Evolutionary conservation across 2,113 vertebrate genomes (phyloP).

Genomic region (Pristiophorus japonicus): DNA sequence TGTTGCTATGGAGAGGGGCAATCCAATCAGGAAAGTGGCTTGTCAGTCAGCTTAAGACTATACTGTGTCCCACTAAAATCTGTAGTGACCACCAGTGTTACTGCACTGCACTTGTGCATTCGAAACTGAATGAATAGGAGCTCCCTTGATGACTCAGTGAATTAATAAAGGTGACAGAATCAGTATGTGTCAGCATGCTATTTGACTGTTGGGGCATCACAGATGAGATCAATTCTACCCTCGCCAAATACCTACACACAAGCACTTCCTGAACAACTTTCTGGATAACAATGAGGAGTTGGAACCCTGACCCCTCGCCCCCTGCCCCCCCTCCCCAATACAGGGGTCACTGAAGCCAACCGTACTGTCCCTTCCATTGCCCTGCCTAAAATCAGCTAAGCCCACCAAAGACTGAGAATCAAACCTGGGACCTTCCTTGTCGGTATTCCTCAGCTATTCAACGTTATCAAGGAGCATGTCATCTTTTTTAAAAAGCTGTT

Average conservation of each 20-base stretch:
- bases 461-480: too few relatives aligned
- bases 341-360: background rate
- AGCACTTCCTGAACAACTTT: background rate
- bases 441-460: background rate
- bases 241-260: background rate
- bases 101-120: background rate
- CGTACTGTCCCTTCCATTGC: background rate
- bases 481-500: background rate
- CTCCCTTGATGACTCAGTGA: background rate
- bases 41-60: background rate
- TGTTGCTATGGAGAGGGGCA: background rate
- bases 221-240: background rate
- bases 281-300: conserved; percentile 6
- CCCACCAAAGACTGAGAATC: background rate
- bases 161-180: background rate
- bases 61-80: background rate
- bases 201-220: background rate
- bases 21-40: background rate
- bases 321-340: too few relatives aligned
- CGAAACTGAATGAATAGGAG: background rate
- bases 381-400: background rate
- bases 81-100: background rate
- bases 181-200: background rate
- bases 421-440: background rate
- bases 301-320: background rate